Conservation (phyloP, 2,797 vertebrate genomes). For the Heliangelus exortis region DNA sequence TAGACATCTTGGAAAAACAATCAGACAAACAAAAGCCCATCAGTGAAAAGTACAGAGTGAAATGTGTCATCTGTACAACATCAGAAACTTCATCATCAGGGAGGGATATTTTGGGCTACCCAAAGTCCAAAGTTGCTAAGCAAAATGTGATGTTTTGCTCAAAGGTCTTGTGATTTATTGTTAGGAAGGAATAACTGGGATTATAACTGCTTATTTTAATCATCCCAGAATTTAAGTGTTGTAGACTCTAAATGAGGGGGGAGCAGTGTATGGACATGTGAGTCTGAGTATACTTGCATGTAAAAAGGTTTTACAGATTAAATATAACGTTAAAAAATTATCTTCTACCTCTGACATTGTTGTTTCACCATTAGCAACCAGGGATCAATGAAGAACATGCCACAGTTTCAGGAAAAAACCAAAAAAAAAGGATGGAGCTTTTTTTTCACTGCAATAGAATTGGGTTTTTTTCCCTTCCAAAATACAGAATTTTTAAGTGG, state of each 20-base stretch:
- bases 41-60: background rate
- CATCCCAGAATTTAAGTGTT: background rate
- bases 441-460: background rate
- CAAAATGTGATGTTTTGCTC: background rate
- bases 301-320: conserved; percentile 15
- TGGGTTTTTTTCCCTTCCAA: background rate
- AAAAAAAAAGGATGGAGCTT: background rate
- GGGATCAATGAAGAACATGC: background rate
- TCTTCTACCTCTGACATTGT: conserved; percentile 5
- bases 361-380: conserved; percentile 23
- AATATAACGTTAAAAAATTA: conserved; percentile 1
- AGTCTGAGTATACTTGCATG: conserved; percentile 3
- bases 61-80: background rate
- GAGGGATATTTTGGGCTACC: background rate
- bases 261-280: background rate
- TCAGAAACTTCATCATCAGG: background rate
- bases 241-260: background rate
- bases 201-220: background rate
- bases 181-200: background rate
- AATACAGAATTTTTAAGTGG: conserved; percentile 35
- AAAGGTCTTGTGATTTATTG: background rate
- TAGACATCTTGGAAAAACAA: conserved; percentile 3
- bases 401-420: background rate
- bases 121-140: background rate
- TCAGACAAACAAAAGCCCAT: background rate